Base-by-base conservation (phyloP, 1,140 invertebrate genomes). In the Cepaea nemoralis region DNA sequence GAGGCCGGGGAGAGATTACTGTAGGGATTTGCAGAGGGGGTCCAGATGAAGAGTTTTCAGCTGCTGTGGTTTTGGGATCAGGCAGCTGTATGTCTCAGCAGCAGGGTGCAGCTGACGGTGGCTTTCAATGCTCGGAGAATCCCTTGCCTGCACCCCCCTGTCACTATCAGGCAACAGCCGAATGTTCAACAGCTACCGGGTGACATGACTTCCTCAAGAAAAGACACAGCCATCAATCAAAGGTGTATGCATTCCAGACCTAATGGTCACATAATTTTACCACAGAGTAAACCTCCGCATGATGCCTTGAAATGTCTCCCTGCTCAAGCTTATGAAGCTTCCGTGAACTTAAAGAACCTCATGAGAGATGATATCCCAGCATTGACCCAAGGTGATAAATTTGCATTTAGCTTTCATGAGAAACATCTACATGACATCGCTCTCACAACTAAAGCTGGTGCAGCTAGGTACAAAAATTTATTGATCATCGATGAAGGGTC, bases 401-500 rank as follows among this genome's bases (percentile, higher is more conserved):
- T 19, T 3, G 24, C n/a, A 55, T 31, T 55, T 55, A 55, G 19
- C 35, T 33, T 76, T 55, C n/a, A 76, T 55, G 12, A 45, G 55
- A 3, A n/a, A 24, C 8, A 55, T 55, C 3, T 8, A 24, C 3
- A 55, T 48, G 27, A 76, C 42, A 27, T 14, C 22, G 24, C 10
- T 24, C 10, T 35, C 33, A 10, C 14, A 16, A 24, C 12, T 35
- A 10, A 5, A 40, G 16, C 12, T 55, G 50, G n/a, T 3, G 22
- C 5, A 55, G 50, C 19, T 8, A 14, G 1, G 45, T n/a, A 55
- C 35, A 76, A 76, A 76, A 22, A 12, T 5, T 16, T 76, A 14
- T 8, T 5, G 12, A 45, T 35, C 19, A 6, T 76, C 33, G 74
- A 37, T 63, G 76, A 82, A 45, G 82, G 77, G 12, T 78, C 77